Evolutionary conservation across 2,797 vertebrate genomes (phyloP), one percentile per base, ranked within the genome.

Genomic region (Sebastes trivittatus): DNA sequence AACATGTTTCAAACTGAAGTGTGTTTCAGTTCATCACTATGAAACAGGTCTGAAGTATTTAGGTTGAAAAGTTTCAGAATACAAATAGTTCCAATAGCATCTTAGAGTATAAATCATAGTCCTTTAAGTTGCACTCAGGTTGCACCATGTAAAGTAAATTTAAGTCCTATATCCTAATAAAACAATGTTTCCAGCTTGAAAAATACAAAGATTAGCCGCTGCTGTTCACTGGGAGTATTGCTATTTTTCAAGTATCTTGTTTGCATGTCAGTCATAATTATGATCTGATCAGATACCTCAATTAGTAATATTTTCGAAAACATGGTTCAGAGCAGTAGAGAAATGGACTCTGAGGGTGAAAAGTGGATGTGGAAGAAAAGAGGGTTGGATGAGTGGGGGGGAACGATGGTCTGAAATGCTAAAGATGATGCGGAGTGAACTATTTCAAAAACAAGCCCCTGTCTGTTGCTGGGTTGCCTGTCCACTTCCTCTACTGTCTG

Each of bases 401-500:
- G 27, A 30, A 36, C 62, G 55, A 72, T 52, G 58, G 16, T 58
- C 62, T 76, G 46, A 46, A 42, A 42, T 42, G 38, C 14, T 42
- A 64, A 58, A 75, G 30, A 75, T 32, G 74, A 83, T 75, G 86
- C 36, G 55, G 70, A 75, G 77, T 11, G 71, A 80, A 81, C 38
- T 42, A 30, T 84, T 81, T 86, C 11, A 75, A 88, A 89, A 91
- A 89, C 83, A 87, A 80, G 80, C 76, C 59, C 61, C 58, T 85
- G 77, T 88, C 82, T 87, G 82, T 89, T 75, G 69, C 81, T 60
- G 78, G 68, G 65, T 69, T 85, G 78, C 81, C 46, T 46, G 61
- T 94, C 85, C 91, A 89, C 84, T 89, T 90, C 92, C 82, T 89
- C 74, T 13, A 11, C 70, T 80, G 82, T 86, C 91, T 79, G 80